These are phyloP conservation scores for Drosophila nannoptera DNA, from an alignment of 1,140 invertebrate species.

Conservation along the genomic window DNA sequence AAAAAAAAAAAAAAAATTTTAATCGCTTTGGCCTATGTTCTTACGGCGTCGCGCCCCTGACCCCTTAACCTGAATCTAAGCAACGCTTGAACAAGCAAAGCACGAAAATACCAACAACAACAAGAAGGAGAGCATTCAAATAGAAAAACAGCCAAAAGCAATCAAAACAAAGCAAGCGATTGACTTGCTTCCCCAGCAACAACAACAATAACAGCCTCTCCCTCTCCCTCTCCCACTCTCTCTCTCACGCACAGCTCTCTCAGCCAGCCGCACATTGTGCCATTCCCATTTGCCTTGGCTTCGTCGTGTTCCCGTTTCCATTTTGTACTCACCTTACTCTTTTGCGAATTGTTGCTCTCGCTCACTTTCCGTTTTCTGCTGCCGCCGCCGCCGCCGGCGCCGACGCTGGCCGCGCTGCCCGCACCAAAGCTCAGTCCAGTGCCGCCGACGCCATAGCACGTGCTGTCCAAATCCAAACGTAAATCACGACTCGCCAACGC, in stretches of 20 bases:
- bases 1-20: conserved; percentile 3
- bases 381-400: conserved; percentile 71
- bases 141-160: conserved; percentile 58
- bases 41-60: conserved; percentile 25
- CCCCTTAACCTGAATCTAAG: conserved; percentile 50
- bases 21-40: conserved; percentile 20
- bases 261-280: conserved; percentile 1
- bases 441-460: conserved; percentile 69
- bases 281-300: conserved; percentile 13
- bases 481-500: conserved; percentile 64
- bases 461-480: conserved; percentile 71
- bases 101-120: conserved; percentile 27
- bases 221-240: neutral
- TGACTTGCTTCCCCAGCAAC: conserved; percentile 48
- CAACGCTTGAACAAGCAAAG: conserved; percentile 21
- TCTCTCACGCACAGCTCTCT: neutral
- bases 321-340: conserved; percentile 68
- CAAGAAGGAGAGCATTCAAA: conserved; percentile 10
- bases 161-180: conserved; percentile 71
- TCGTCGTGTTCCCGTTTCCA: conserved; percentile 22
- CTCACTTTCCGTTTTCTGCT: conserved; percentile 80
- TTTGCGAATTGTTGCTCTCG: conserved; percentile 78
- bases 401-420: conserved; percentile 43
- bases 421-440: conserved; percentile 59
- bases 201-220: conserved; percentile 27